Conservation (phyloP, 2,888 invertebrate species). For the Callosobruchus maculatus region DNA sequence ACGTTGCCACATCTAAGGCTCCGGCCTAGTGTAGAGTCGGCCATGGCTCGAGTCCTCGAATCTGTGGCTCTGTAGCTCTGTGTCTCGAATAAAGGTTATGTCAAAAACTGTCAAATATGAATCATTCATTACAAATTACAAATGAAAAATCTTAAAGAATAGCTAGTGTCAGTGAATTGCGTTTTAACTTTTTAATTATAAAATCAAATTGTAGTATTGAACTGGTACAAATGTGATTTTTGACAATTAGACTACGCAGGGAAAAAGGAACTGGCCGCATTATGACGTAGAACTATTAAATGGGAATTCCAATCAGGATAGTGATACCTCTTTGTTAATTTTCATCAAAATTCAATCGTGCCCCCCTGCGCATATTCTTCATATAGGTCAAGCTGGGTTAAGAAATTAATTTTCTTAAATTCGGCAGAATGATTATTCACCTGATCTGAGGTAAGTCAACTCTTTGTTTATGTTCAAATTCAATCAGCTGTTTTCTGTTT, state of each 20-base stretch:
- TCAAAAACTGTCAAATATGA: not conserved
- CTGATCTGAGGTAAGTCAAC: not conserved
- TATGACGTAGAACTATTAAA: conserved; percentile 1
- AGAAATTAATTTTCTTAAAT: not conserved
- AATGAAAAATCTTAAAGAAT: not conserved
- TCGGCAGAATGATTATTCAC: conserved; percentile 7
- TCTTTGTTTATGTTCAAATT: not conserved
- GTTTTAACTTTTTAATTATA: not conserved
- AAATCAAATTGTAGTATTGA: not conserved
- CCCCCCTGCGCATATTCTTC: not conserved
- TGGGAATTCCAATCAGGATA: conserved; percentile 13
- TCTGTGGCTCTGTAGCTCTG: no score
- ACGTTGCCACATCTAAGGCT: no score
- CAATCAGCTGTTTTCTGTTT: conserved; percentile 6
- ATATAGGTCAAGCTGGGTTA: not conserved
- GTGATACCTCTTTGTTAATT: conserved; percentile 32
- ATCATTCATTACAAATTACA: no score
- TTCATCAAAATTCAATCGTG: conserved; percentile 20
- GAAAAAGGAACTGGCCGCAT: not conserved
- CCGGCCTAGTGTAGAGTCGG: no score
- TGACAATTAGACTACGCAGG: not conserved
- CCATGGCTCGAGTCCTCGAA: no score
- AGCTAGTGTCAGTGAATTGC: not conserved
- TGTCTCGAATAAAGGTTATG: not conserved
- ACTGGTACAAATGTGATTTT: not conserved